Percentiles rank a stretch among this genome's conserved stretches.
Conservation (phyloP, 2,113 vertebrate genomes). For the Alosa alosa region DNA sequence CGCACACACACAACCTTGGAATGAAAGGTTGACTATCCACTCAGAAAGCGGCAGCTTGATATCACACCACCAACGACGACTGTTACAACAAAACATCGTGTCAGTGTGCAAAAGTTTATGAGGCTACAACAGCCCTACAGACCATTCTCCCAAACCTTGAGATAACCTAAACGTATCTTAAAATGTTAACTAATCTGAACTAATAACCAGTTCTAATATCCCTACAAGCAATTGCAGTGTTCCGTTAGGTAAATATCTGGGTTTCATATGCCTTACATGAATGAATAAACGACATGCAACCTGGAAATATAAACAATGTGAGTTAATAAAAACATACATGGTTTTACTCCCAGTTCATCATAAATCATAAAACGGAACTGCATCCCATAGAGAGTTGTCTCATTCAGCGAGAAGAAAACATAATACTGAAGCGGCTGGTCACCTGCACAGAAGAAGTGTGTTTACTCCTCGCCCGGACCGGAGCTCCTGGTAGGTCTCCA, state of each 20-base stretch:
- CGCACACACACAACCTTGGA: background rate
- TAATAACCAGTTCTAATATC: background rate
- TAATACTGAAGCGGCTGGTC: background rate
- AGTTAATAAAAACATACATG: background rate
- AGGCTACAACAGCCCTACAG: background rate
- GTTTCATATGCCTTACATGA: background rate
- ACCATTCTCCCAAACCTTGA: background rate
- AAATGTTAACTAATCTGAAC: background rate
- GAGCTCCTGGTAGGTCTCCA: constrained; percentile 8
- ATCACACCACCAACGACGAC: background rate
- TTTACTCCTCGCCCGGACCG: background rate
- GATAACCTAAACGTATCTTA: background rate
- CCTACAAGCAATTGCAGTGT: too few species aligned
- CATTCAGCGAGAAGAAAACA: background rate
- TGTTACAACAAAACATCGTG: background rate
- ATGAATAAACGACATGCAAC: background rate
- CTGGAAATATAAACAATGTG: background rate
- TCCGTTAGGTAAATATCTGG: background rate
- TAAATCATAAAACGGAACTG: background rate
- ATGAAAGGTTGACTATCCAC: too few species aligned
- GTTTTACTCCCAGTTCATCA: background rate
- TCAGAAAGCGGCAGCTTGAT: too few species aligned
- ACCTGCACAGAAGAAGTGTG: constrained; percentile 17
- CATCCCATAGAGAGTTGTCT: background rate
- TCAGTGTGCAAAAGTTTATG: background rate